Conservation (phyloP, 2,888 invertebrate species). For the Cabera pusaria region DNA sequence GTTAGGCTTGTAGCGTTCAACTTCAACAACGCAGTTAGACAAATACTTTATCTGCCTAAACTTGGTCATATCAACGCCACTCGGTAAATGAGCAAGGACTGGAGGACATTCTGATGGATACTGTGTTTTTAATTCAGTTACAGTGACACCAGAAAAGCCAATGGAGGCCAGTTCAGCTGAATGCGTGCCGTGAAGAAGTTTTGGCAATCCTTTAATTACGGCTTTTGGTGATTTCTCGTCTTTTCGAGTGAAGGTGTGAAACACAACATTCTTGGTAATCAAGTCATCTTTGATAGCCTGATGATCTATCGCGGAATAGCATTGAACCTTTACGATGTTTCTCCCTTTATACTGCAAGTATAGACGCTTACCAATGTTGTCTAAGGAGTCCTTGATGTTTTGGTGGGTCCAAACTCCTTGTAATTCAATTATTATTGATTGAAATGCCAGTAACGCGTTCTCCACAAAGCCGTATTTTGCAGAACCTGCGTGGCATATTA, state of each 20-base stretch:
- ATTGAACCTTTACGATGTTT: slow-evolving; percentile 9
- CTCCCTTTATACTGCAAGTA: slow-evolving; percentile 17
- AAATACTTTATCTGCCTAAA: slow-evolving; percentile 12
- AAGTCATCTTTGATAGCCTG: slow-evolving; percentile 14
- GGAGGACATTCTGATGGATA: not conserved
- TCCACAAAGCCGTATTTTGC: no score
- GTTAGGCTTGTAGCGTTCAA: slow-evolving; percentile 1
- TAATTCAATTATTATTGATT: slow-evolving; percentile 8
- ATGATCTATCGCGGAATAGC: slow-evolving; percentile 10
- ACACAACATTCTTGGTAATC: slow-evolving; percentile 2
- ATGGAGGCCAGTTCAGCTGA: slow-evolving; percentile 4
- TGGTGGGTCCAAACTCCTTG: slow-evolving; percentile 13
- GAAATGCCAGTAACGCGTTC: no score
- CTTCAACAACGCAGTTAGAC: slow-evolving; percentile 4
- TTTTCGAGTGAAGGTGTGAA: slow-evolving; percentile 15
- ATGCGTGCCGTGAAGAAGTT: slow-evolving; percentile 1
- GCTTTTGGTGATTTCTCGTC: slow-evolving; percentile 14
- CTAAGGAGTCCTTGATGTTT: slow-evolving; percentile 4
- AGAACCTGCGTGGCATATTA: no score
- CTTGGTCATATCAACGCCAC: slow-evolving; percentile 6
- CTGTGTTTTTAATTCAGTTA: slow-evolving; percentile 5
- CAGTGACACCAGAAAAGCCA: slow-evolving; percentile 2
- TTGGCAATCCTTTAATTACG: slow-evolving; percentile 15
- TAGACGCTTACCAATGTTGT: slow-evolving; percentile 4
- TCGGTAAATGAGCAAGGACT: slow-evolving; percentile 4